phyloP scores from a whole-genome alignment of 2,888 invertebrate species.

The Chironomus riparius region DNA sequence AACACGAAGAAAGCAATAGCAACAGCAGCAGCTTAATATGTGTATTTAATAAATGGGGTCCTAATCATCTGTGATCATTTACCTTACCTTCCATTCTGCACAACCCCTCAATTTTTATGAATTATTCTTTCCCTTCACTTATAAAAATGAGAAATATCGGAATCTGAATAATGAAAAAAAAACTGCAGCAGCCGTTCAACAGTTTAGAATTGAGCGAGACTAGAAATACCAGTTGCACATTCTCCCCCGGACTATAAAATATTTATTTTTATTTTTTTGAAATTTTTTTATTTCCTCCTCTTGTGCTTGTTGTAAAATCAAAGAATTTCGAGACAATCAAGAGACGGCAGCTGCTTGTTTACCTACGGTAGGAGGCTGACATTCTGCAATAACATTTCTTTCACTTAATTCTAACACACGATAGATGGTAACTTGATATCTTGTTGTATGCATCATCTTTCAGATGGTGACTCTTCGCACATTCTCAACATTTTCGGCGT shows the following conservation, averaged over 20 bases:
- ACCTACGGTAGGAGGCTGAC: slow-evolving; percentile 5
- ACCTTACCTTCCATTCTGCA: background rate
- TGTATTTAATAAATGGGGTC: background rate
- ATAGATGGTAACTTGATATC: background rate
- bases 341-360: slow-evolving; percentile 18
- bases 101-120: slow-evolving; percentile 5
- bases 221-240: slow-evolving; percentile 22
- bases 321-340: slow-evolving; percentile 17
- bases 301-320: slow-evolving; percentile 4
- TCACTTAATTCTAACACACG: background rate
- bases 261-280: background rate
- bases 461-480: slow-evolving; percentile 3
- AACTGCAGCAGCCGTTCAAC: slow-evolving; percentile 24
- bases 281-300: background rate
- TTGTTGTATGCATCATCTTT: background rate
- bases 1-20: background rate
- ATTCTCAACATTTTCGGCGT: background rate
- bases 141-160: too few relatives aligned
- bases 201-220: slow-evolving; percentile 3
- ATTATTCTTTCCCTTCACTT: background rate
- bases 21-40: background rate
- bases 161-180: background rate
- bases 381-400: background rate
- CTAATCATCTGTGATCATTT: slow-evolving; percentile 5
- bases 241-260: background rate